These are phyloP conservation scores for Condylura cristata DNA, from an alignment of 2,113 vertebrate genomes.

Conservation along the genomic window DNA sequence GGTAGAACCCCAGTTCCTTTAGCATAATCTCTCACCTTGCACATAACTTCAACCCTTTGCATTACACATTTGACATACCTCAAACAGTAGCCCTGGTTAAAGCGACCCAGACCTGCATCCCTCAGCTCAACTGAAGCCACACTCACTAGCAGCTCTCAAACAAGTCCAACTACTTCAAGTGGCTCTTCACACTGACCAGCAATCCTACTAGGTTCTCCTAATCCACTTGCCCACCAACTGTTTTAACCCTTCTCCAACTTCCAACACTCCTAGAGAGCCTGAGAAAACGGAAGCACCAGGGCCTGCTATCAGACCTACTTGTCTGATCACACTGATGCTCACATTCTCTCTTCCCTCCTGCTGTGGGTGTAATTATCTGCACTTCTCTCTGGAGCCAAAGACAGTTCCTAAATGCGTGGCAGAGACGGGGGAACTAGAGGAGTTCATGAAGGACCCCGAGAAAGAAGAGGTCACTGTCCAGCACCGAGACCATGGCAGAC, in stretches of 20 bases:
- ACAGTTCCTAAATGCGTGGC: neutral
- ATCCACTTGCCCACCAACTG: neutral
- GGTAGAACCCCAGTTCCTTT: neutral
- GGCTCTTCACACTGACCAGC: neutral
- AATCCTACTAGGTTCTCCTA: neutral
- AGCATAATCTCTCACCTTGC: neutral
- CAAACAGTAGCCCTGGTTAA: neutral
- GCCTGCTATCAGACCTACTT: neutral
- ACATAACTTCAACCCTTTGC: neutral
- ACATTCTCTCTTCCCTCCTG: neutral
- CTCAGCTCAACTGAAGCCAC: neutral
- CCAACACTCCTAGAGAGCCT: neutral
- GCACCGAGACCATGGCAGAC: too few species aligned
- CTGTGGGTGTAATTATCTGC: too few species aligned
- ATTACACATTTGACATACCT: neutral
- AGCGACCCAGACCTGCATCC: neutral
- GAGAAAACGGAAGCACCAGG: neutral
- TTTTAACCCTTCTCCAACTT: neutral
- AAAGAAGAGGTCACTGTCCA: neutral
- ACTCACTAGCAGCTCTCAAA: neutral
- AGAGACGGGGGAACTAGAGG: neutral
- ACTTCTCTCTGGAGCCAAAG: neutral
- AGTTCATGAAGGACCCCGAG: neutral
- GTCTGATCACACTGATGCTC: neutral
- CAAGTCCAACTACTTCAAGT: neutral